Base-by-base conservation (phyloP, 2,797 vertebrate genomes). In the Dipus sagitta region DNA sequence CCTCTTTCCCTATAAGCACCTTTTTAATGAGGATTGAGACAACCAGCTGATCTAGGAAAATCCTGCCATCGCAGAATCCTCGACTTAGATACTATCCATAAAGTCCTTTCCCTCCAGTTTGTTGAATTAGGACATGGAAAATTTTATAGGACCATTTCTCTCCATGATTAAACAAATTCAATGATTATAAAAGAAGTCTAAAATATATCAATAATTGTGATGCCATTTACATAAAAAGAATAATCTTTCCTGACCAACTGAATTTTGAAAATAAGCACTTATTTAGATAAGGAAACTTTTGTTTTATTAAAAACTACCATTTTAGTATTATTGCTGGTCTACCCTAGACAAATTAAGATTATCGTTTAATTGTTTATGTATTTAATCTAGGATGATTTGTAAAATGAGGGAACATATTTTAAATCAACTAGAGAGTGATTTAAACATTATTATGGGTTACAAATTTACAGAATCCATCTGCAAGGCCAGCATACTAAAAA, bases 231-330 rank as follows among this genome's bases (percentile, higher is more conserved):
- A 30, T 38, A 2, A 54, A 70, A 47, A 79, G 68, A 62, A 76
- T 72, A 62, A 72, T 18, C 38, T 32, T 65, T 64, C 3, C 8
- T 18, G 10, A 2, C 9, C n/a, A 38, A 76, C 75, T 86, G 85
- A 11, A 76, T 10, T 54, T 62, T 70, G 38, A 92, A 92, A 58
- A 15, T 3, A 13, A 58, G 13, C 54, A 58, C 54, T 58, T 17
- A 58, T 17, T 58, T 58, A 58, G 34, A 21, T 71, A 67, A 78
- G 58, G 5, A 7, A 64, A 65, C 89, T 71, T 62, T 64, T 2
- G 54, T 88, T 93, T 70, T 7, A 81, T 54, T 91, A 92, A 94
- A 85, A 82, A 81, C 2, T 81, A 34, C 14, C 14, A 83, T 80
- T 88, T 95, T 70, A 94, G 58, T 72, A 11, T 84, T 86, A 71